Evolutionary conservation across 2,888 invertebrate genomes (phyloP), one percentile per base, ranked within the genome.

Genomic region (Ophion costatus): DNA sequence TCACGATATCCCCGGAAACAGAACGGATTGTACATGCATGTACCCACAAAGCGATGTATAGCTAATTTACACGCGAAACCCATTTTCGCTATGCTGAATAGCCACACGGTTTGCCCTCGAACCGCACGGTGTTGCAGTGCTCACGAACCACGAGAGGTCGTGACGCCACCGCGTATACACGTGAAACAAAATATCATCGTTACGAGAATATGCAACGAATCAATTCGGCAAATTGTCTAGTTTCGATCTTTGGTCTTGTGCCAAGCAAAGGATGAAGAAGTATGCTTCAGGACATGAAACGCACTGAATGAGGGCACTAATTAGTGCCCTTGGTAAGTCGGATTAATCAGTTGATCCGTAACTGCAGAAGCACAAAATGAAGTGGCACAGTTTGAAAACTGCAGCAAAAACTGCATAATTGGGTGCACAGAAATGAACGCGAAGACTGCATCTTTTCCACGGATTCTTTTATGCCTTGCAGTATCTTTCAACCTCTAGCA

Each of bases 321-420:
- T 83, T 79, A 79, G 75, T 75, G 45, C 24, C 64, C 67, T 59
- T 71, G 61, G 70, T 64, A 79, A 83, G 67, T 63, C 51, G 70
- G 45, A 78, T 56, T 78, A 82, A 73, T 82, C 67, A 64, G 66
- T 42, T 61, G 59, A 77, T 66, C 51, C 79, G 64, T 45, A 59
- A 14, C 64, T n/a, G 70, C 22, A 11, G 20, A 64, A 63, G 51
- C 61, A 74, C 73, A 67, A 64, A n/a, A 73, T 70, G 42, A 61
- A 80, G 38, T 33, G 20, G 66, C 17, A 57, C 22, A 38, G 22
- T 66, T 73, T 57, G 51, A n/a, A 69, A 64, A 42, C 63, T 74
- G 63, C 80, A 81, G 45, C 63, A 63, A 77, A 81, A 74, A 73
- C 56, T 69, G 57, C 77, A 81, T 84, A 84, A 84, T 84, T 84